A percentile compares a stretch with the other conserved stretches of the same genome.
Conservation (phyloP, 2,797 vertebrate species). For the Peromyscus aztecus region DNA sequence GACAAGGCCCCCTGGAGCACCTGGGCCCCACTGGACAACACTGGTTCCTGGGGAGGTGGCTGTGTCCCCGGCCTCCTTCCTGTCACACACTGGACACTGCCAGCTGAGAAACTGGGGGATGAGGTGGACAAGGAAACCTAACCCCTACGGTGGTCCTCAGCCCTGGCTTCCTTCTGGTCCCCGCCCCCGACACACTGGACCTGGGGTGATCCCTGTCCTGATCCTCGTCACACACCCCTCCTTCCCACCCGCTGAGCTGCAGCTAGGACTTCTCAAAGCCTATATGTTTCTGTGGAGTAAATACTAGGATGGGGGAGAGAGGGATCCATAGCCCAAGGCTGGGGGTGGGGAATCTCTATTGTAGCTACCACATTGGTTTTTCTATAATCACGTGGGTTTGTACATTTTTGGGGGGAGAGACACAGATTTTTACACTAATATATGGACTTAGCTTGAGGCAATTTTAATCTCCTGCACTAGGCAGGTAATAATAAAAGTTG, state of each 20-base stretch:
- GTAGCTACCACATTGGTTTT: constrained; percentile 87
- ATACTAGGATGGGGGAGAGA: constrained; percentile 63
- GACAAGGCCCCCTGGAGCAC: constrained; percentile 56
- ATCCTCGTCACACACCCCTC: neutral
- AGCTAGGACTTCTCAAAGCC: constrained; percentile 72
- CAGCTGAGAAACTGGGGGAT: constrained; percentile 57
- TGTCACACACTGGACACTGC: constrained; percentile 82
- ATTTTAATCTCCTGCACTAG: constrained; percentile 83
- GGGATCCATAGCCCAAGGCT: constrained; percentile 32
- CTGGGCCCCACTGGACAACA: constrained; percentile 81
- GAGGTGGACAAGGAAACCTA: constrained; percentile 40
- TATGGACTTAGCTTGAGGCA: constrained; percentile 88
- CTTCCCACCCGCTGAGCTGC: neutral
- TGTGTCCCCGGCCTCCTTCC: constrained; percentile 51
- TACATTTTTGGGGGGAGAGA: constrained; percentile 92
- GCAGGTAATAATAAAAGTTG: constrained; percentile 85
- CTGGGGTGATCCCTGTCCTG: constrained; percentile 42
- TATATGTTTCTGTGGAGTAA: constrained; percentile 77
- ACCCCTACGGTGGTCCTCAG: constrained; percentile 31
- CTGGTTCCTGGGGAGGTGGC: constrained; percentile 77
- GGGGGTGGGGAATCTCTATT: constrained; percentile 59
- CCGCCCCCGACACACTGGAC: constrained; percentile 81
- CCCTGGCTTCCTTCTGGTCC: constrained; percentile 47
- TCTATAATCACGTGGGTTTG: constrained; percentile 89
- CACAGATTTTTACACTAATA: constrained; percentile 95